phyloP scores from a whole-genome alignment of 2,888 invertebrate genomes.

The Rhagonycha lutea region DNA sequence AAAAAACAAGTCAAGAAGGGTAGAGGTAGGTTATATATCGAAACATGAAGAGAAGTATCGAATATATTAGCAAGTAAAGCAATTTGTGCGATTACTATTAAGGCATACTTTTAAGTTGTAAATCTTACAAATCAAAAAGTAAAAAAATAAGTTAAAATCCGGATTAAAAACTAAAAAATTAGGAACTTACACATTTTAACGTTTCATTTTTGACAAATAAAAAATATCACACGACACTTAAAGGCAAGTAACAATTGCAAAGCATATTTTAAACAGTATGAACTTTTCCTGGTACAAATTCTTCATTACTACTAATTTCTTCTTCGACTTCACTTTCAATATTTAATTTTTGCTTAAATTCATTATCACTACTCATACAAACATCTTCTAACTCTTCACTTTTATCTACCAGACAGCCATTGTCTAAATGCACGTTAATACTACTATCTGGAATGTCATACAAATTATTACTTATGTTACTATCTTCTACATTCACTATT shows the following conservation, averaged over 20 bases:
- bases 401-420: conserved; percentile 14
- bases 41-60: not conserved
- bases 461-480: conserved; percentile 12
- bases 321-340: conserved; percentile 14
- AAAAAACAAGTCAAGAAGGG: not conserved
- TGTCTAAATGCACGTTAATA: conserved; percentile 14
- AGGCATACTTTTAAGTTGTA: not conserved
- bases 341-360: conserved; percentile 16
- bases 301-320: conserved; percentile 17
- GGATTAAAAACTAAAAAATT: not conserved
- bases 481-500: conserved; percentile 7
- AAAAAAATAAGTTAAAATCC: not conserved
- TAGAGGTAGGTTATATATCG: not conserved
- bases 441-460: conserved; percentile 35
- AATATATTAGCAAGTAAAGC: not conserved
- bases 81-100: not conserved
- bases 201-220: not conserved
- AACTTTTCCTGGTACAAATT: conserved; percentile 44
- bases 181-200: not conserved
- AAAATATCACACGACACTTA: not conserved
- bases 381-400: conserved; percentile 9
- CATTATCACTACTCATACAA: conserved; percentile 31
- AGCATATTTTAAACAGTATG: conserved; percentile 42
- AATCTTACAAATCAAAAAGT: not conserved
- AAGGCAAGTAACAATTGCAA: not conserved